Evolutionary conservation across 2,113 vertebrate species (phyloP), one percentile per base, ranked within the genome.

Genomic region (Alectura lathami): DNA sequence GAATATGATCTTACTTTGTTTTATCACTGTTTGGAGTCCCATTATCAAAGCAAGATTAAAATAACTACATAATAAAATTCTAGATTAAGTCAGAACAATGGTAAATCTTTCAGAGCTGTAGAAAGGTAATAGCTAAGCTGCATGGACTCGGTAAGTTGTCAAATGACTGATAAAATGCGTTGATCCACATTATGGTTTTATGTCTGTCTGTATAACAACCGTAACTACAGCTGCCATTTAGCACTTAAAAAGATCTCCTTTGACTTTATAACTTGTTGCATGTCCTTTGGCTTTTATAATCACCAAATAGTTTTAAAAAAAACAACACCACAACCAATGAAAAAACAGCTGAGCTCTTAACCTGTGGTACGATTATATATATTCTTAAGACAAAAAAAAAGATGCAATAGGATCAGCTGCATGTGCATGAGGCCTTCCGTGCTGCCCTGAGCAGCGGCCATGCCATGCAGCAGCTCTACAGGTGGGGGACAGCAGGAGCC

Each of bases 21-120:
- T 75, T 48, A 77, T 77, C 27, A 23, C 27, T 77, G 57, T 34
- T 62, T 77, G n/a, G 43, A 36, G 74, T 38, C 43, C 43, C n/a
- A 29, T 77, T 77, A 77, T 38, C 21, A 38, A 86, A 90, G 68
- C 83, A 70, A 95, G 87, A 92, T 96, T 94, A 93, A 91, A 97
- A 91, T 76, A 97, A 91, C 88, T 83, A 69, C 57, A 62, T 66
- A 87, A 94, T 92, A 88, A 89, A 94, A 70, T 91, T 92, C 63
- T 62, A 89, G 78, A 91, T 95, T 95, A 95, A 89, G 78, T 75
- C 80, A 85, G 86, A 93, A 59, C 63, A 51, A 30, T 17, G 54
- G 59, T 91, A 91, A 92, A 94, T 89, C 83, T 94, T 74, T 34
- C 82, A 50, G 54, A 40, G 38, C 45, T 74, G 70, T 77, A 63